These are phyloP conservation scores for Hyperoodon ampullatus DNA, from an alignment of 2,113 vertebrate species.

Conservation along the genomic window DNA sequence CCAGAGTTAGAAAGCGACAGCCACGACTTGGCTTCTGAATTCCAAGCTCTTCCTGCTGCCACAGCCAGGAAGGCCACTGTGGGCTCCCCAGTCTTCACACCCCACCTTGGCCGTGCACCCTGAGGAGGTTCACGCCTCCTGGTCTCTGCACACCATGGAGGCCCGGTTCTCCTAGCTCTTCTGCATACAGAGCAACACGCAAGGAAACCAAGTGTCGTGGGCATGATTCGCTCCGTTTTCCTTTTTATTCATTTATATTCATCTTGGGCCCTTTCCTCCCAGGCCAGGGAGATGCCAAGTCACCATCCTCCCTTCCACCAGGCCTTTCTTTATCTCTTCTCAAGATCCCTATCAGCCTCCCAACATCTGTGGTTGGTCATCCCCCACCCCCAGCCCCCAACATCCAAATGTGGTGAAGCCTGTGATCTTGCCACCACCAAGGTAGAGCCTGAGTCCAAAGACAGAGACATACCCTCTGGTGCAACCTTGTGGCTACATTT, in stretches of 20 bases:
- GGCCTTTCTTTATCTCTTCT: background rate
- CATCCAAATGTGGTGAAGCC: background rate
- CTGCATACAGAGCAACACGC: background rate
- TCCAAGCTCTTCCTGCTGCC: background rate
- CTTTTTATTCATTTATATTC: background rate
- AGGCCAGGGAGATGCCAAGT: background rate
- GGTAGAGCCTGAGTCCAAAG: background rate
- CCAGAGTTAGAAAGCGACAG: background rate
- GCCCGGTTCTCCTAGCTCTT: background rate
- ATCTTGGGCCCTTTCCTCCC: background rate
- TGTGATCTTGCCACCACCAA: background rate
- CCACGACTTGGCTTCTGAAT: background rate
- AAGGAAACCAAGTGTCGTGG: fast-evolving
- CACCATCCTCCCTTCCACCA: background rate
- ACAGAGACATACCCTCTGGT: background rate
- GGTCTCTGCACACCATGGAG: background rate
- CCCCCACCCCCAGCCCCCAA: background rate
- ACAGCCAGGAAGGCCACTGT: fast-evolving
- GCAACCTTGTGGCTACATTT: background rate
- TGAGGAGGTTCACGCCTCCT: background rate
- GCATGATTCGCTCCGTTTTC: background rate
- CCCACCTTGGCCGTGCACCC: fast-evolving
- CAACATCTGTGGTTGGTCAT: no score
- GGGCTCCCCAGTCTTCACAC: background rate
- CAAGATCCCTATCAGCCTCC: background rate